Evolutionary conservation across 1,140 invertebrate genomes (phyloP), one percentile per base, ranked within the genome.

Genomic region (Sycobia sp.): DNA sequence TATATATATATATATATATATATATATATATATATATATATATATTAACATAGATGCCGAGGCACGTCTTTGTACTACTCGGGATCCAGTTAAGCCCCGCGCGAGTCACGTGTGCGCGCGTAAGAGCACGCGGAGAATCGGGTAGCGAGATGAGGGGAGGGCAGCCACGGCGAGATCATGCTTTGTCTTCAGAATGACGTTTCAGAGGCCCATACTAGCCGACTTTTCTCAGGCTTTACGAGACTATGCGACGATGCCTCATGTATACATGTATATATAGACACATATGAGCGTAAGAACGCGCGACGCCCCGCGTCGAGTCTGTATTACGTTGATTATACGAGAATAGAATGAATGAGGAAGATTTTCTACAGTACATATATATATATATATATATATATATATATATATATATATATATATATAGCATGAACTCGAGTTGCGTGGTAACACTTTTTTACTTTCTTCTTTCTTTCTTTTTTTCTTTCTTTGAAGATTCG

Each of bases 31-130:
- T n/a, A n/a, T n/a, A n/a, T n/a, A n/a, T n/a, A n/a, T n/a, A n/a
- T n/a, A n/a, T n/a, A n/a, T n/a, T n/a, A n/a, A 9, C 59, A 46
- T 44, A 46, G 49, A 53, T 53, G 49, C 51, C 23, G 16, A 29
- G 34, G 41, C 51, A 62, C 60, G 60, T 55, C 51, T 55, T 62
- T 23, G 39, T 38, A 20, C 60, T 62, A 55, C 50, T 55, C 47
- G 44, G 23, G 23, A 49, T 49, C 22, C 22, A 32, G 2, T 11
- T 4, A 7, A 39, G 44, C 23, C 34, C 18, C 38, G 49, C 14
- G 36, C 20, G 29, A 53, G 59, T 54, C 49, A 54, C 49, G 59
- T 53, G 47, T 58, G 51, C 53, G 39, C 38, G 32, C 50, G 29
- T 10, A 25, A 68, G 39, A 38, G 25, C 46, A 43, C 49, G 54